phyloP scores from a whole-genome alignment of 2,797 vertebrate species.

The Sphenodon punctatus region DNA sequence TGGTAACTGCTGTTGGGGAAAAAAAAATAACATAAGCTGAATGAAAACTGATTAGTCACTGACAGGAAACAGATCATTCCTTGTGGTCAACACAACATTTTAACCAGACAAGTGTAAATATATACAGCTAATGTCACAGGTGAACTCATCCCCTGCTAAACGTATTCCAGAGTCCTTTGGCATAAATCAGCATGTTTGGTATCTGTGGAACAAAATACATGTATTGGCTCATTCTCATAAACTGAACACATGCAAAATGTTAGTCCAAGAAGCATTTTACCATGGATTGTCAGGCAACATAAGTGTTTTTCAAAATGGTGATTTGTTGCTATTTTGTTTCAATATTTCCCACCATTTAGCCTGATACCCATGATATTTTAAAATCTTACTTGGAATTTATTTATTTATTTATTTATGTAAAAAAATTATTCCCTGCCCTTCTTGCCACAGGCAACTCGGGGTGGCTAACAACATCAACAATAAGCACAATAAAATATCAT shows the following conservation, averaged over 20 bases:
- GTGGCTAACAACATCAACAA: no score
- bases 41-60: conserved; percentile 1
- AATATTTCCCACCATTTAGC: conserved; percentile 1
- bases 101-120: background rate
- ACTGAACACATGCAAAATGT: conserved; percentile 38
- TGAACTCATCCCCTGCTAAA: background rate
- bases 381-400: conserved; percentile 59
- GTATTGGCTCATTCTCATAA: conserved; percentile 16
- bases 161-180: background rate
- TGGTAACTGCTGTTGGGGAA: conserved; percentile 4
- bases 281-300: conserved; percentile 20
- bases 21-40: background rate
- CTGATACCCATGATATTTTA: conserved; percentile 65
- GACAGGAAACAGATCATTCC: background rate
- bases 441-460: no score
- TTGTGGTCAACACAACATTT: background rate
- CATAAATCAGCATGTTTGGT: background rate
- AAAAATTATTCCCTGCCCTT: no score
- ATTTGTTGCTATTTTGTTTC: conserved; percentile 55
- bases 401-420: no score
- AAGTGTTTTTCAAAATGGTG: conserved; percentile 57
- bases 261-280: conserved; percentile 26
- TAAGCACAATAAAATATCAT: no score
- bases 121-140: background rate
- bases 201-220: background rate